Conservation (phyloP, 2,113 vertebrate species). For the Calidris pugnax region DNA sequence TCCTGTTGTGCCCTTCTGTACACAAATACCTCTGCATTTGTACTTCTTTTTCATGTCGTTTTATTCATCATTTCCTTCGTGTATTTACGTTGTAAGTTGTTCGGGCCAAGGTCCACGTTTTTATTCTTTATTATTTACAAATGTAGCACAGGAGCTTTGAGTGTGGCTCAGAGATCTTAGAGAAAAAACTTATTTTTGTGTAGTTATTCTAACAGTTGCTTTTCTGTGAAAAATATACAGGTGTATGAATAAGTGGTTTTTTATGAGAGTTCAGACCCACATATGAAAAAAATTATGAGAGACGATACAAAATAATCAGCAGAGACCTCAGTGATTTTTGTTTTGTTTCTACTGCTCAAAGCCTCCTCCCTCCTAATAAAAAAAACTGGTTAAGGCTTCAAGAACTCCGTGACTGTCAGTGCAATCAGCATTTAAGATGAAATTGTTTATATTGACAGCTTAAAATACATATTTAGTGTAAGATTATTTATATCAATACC, state of each 20-base stretch:
- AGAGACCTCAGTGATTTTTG: neutral
- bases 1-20: neutral
- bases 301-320: neutral
- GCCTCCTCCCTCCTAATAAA: neutral
- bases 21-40: neutral
- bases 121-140: neutral
- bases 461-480: neutral
- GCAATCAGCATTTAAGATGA: neutral
- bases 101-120: neutral
- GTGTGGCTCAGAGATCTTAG: neutral
- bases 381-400: neutral
- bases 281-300: neutral
- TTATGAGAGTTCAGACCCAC: neutral
- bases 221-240: neutral
- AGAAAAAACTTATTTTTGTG: neutral
- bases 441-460: neutral
- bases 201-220: neutral
- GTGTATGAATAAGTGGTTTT: neutral
- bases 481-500: neutral
- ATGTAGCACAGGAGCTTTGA: neutral
- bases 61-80: neutral
- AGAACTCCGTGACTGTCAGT: neutral
- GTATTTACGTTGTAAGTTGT: neutral
- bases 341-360: neutral
- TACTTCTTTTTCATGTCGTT: neutral